Evolutionary conservation across 2,888 invertebrate genomes (phyloP).

Genomic region (Limnephilus rhombicus): DNA sequence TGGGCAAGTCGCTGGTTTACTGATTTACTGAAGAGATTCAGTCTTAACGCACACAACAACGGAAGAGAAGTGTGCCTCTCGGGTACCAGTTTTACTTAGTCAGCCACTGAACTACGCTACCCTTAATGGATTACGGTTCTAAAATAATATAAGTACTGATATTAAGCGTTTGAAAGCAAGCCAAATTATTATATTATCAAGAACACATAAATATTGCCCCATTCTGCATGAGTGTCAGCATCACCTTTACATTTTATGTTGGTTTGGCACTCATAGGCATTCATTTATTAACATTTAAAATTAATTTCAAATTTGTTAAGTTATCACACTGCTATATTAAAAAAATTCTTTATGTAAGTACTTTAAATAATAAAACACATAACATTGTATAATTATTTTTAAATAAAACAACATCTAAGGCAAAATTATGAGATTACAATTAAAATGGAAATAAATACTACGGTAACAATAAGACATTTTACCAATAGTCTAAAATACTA

Average conservation of each 20-base stretch:
- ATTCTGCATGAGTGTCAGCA: not conserved
- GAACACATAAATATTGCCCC: not conserved
- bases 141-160: not conserved
- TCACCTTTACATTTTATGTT: not conserved
- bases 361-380: conserved; percentile 8
- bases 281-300: not conserved
- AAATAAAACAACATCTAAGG: conserved; percentile 23
- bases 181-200: not conserved
- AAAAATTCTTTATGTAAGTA: not conserved
- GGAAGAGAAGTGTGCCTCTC: not conserved
- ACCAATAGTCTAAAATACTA: conserved; percentile 75
- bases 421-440: not conserved
- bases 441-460: not conserved
- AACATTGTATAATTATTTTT: not conserved
- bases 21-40: not conserved
- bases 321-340: not conserved
- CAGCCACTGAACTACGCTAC: not conserved
- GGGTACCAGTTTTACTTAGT: not conserved
- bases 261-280: not conserved
- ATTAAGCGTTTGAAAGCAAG: not conserved
- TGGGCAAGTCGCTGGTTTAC: not conserved
- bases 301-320: not conserved
- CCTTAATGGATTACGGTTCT: not conserved
- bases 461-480: conserved; percentile 14
- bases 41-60: not conserved